Conservation (phyloP, 2,797 vertebrate genomes). For the Lophotriccus pileatus region DNA sequence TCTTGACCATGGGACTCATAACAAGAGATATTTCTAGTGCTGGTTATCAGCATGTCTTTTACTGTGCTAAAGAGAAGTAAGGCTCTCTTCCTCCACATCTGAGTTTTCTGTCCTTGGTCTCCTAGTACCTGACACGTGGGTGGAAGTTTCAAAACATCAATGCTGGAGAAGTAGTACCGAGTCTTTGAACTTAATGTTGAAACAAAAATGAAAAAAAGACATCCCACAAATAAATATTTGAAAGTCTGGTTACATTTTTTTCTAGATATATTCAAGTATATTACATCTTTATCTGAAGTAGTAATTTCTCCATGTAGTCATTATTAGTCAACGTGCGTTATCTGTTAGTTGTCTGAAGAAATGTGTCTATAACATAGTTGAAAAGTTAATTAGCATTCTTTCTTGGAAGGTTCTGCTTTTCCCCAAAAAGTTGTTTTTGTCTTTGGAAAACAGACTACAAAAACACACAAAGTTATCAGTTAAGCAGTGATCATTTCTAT, state of each 20-base stretch:
- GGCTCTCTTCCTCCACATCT: accelerated
- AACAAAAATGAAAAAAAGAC: neutral
- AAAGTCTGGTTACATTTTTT: neutral
- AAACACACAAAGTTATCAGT: neutral
- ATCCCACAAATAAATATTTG: neutral
- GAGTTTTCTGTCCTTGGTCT: neutral
- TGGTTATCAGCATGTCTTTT: neutral
- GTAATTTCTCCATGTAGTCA: neutral
- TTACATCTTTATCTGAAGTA: neutral
- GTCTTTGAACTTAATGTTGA: neutral
- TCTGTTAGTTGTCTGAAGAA: neutral
- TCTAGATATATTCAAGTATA: neutral
- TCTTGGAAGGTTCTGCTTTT: neutral
- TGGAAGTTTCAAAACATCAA: neutral
- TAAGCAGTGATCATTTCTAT: neutral
- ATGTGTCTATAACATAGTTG: neutral
- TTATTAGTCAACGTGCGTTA: neutral
- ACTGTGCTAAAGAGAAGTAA: neutral
- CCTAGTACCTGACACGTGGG: accelerated
- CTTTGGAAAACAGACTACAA: neutral
- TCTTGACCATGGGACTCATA: neutral
- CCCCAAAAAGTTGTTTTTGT: accelerated
- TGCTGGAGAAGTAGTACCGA: neutral
- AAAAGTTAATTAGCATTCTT: neutral
- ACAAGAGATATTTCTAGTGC: neutral